Base-by-base conservation (phyloP, 2,797 vertebrate genomes). In the Phaenicophaeus curvirostris region DNA sequence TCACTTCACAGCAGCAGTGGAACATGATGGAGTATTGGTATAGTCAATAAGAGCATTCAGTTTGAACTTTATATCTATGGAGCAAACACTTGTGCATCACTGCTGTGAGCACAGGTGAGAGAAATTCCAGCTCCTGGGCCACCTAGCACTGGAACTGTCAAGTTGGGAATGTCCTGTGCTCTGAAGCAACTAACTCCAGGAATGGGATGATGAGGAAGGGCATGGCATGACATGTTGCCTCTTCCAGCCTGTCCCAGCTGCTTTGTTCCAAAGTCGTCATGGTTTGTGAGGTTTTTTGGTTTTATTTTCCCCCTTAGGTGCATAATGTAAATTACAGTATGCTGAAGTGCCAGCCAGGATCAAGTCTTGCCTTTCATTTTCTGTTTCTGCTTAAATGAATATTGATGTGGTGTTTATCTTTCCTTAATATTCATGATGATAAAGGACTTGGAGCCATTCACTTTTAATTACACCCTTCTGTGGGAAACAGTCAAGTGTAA, bases 381-480 rank as follows among this genome's bases (percentile, higher is more conserved):
- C 89, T 76, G 42, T 96, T 93, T 96, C 94, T 89, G 27, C 77
- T 93, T 94, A 97, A 97, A 96, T 96, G 90, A 97, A 97, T 97
- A 98, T 94, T 96, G 97, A 98, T 96, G 95, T 42, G 50, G 68
- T 95, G 93, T 97, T 98, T 98, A 95, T 95, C 89, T 96, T 89
- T 96, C 94, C 96, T 98, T 98, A 98, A 98, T 98, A 97, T 98
- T 97, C 96, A 97, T 96, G 96, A 87, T 3, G 24, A 92, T 95
- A 95, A 97, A 97, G 53, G 94, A 96, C 96, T 97, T 94, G 92
- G 66, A 97, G 74, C 94, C 94, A 94, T 97, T 98, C 94, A 92
- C 96, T 97, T 97, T 97, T 97, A 98, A 98, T 98, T 98, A 97
- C 83, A 96, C 58, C 87, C 81, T 96, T 96, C 94, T 96, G 61